Evolutionary conservation across 2,888 invertebrate species (phyloP).

Genomic region (Hypsopygia costalis): DNA sequence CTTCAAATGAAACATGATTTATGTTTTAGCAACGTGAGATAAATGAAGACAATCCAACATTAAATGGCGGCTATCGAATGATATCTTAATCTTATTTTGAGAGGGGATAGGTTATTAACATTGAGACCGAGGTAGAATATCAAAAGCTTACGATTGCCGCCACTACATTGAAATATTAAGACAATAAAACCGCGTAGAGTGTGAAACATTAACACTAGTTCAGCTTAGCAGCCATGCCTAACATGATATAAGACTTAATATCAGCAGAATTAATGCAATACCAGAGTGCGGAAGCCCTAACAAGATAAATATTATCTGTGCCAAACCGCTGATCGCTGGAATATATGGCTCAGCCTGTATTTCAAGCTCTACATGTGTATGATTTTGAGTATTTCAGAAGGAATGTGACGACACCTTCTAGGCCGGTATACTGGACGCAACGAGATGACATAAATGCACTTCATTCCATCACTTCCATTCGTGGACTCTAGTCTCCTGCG

Average conservation of each 20-base stretch:
- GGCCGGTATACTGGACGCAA: too few relatives aligned
- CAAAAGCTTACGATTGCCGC: constrained; percentile 19
- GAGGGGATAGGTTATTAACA: background rate
- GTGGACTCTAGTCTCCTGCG: too few relatives aligned
- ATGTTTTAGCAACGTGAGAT: background rate
- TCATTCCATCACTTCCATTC: too few relatives aligned
- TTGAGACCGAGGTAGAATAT: background rate
- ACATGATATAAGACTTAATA: constrained; percentile 37
- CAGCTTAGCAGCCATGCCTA: constrained; percentile 36
- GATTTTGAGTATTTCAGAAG: too few relatives aligned
- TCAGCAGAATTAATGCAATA: constrained; percentile 7
- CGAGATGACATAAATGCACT: too few relatives aligned
- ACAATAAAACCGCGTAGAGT: constrained; percentile 34
- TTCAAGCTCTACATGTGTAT: too few relatives aligned
- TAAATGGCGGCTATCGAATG: background rate
- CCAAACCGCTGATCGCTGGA: too few relatives aligned
- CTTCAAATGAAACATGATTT: constrained; percentile 5
- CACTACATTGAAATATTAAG: constrained; percentile 32
- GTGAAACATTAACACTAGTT: constrained; percentile 36
- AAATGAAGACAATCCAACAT: constrained; percentile 2
- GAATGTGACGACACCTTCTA: too few relatives aligned
- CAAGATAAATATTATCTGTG: too few relatives aligned
- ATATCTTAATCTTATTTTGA: constrained; percentile 5
- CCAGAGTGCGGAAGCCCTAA: constrained; percentile 1
- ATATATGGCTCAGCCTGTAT: too few relatives aligned